These are phyloP conservation scores for Diaperis boleti DNA, from an alignment of 2,888 invertebrate genomes.

Conservation along the genomic window DNA sequence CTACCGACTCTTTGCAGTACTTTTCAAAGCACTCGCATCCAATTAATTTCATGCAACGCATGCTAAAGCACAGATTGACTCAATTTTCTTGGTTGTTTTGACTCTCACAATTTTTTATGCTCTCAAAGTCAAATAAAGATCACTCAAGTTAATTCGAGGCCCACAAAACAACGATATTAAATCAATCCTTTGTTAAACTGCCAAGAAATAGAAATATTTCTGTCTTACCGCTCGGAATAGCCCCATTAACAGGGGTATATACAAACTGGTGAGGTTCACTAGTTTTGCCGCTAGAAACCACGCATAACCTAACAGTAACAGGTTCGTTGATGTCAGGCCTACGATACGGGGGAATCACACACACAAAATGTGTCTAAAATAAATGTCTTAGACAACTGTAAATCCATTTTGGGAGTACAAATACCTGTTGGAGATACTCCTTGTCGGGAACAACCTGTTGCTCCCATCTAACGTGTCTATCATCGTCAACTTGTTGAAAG, in stretches of 20 bases:
- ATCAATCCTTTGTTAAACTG: slow-evolving; percentile 52
- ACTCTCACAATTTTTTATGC: slow-evolving; percentile 3
- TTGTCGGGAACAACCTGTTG: slow-evolving; percentile 87
- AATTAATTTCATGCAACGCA: slow-evolving; percentile 59
- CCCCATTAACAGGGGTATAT: slow-evolving; percentile 76
- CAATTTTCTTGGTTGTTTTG: slow-evolving; percentile 55
- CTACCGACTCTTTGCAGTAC: slow-evolving; percentile 41
- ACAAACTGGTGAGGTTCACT: slow-evolving; percentile 88
- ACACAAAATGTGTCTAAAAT: slow-evolving; percentile 86
- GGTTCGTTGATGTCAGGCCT: slow-evolving; percentile 77
- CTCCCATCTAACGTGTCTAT: slow-evolving; percentile 78
- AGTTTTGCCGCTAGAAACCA: slow-evolving; percentile 86
- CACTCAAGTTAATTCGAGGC: background rate
- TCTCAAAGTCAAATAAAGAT: background rate
- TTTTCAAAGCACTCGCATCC: slow-evolving; percentile 53
- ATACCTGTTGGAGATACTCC: slow-evolving; percentile 89
- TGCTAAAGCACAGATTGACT: slow-evolving; percentile 56
- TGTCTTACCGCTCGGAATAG: slow-evolving; percentile 65
- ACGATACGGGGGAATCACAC: slow-evolving; percentile 84
- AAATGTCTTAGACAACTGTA: slow-evolving; percentile 34
- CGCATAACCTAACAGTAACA: slow-evolving; percentile 80
- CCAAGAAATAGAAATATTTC: slow-evolving; percentile 53
- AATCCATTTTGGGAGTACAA: slow-evolving; percentile 20
- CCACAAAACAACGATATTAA: slow-evolving; percentile 58
- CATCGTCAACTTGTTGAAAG: slow-evolving; percentile 74